Conservation (phyloP, 1,140 invertebrate genomes). For the Myzus persicae region DNA sequence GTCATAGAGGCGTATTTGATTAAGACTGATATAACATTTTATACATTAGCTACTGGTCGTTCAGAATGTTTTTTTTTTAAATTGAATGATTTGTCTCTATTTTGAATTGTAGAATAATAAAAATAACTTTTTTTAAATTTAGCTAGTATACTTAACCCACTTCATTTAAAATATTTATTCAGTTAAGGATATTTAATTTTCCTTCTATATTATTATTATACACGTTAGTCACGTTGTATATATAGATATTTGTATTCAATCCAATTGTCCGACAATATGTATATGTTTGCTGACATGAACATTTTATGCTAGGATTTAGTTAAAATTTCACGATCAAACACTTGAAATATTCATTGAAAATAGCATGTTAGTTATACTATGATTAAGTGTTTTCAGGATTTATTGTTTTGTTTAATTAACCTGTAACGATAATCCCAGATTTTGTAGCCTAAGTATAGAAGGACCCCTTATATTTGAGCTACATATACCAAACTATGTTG, state of each 20-base stretch:
- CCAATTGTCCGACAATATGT: neutral
- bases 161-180: neutral
- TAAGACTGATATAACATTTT: neutral
- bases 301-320: neutral
- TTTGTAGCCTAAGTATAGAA: neutral
- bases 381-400: slow-evolving; percentile 22
- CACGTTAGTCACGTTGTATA: no score
- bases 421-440: slow-evolving; percentile 43
- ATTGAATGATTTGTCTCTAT: neutral
- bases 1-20: neutral
- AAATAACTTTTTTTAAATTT: neutral
- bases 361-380: neutral
- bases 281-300: neutral
- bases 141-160: neutral
- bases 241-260: neutral
- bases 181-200: neutral
- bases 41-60: neutral
- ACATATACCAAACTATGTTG: neutral
- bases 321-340: neutral
- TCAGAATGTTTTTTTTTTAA: neutral
- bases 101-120: neutral
- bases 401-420: slow-evolving; percentile 40
- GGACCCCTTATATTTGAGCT: neutral
- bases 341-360: neutral
- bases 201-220: neutral